Base-by-base conservation (phyloP, 2,113 vertebrate genomes). In the Phaethon lepturus region DNA sequence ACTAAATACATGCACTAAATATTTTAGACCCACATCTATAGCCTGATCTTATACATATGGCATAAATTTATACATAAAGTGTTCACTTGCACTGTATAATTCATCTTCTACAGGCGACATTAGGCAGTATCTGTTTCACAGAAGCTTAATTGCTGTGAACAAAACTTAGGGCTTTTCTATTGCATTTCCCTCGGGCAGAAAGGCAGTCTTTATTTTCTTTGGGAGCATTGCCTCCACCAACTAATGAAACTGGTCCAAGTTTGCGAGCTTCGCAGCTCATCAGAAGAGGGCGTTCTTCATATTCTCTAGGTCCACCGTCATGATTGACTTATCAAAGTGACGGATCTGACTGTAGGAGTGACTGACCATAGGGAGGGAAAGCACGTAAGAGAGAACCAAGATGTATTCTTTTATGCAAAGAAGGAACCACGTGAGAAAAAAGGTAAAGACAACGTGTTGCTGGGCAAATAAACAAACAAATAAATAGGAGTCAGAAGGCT, bases 371-470 rank as follows among this genome's bases (percentile, higher is more conserved):
- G n/a, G 31, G 56, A 88, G 82, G 47, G n/a, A 88, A 67, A 52
- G 11, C 26, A 38, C 5, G 7, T 4, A 4, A 84, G 52, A 66
- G 42, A 78, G 13, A 74, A 55, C 3, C 14, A 49, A 45, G 50
- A 38, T 28, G 7, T 12, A n/a, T 56, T 69, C 13, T 73, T 76
- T 69, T 28, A 45, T 12, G 19, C 11, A 78, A 25, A 82, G 28
- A 33, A 58, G 59, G 47, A 84, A 71, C 2, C 7, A 44, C 64
- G 17, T 26, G 17, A 82, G 52, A 45, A 59, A 59, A 88, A 59
- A 71, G 2, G 2, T 22, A 50, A 45, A 62, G n/a, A 20, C 0
- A 1, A 20, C 1, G 4, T 31, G 8, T 49, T 28, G 9, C 6
- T 68, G 44, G 28, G 44, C 9, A 85, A 69, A 35, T 55, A 69